Conservation (phyloP, 2,888 invertebrate species). For the Lampropteryx suffumata region DNA sequence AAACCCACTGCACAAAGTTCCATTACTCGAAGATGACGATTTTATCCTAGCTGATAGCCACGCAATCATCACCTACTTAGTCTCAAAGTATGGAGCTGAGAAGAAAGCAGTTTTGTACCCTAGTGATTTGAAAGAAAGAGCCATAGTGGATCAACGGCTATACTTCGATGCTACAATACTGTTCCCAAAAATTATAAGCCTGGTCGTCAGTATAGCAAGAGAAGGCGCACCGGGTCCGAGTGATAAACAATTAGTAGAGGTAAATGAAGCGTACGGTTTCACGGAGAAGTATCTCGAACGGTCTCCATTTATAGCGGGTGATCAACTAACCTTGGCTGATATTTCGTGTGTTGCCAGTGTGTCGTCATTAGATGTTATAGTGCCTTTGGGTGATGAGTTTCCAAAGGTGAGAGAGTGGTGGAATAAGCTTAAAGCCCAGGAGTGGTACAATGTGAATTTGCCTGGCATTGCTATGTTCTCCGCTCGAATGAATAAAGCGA, state of each 20-base stretch:
- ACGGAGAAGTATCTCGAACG: constrained; percentile 50
- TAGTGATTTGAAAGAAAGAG: constrained; percentile 41
- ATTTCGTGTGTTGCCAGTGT: constrained; percentile 45
- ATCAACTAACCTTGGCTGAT: constrained; percentile 51
- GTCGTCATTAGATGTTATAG: constrained; percentile 38
- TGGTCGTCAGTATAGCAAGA: constrained; percentile 23
- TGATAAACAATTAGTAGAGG: constrained; percentile 31
- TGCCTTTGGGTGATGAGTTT: constrained; percentile 44
- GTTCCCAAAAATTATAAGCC: constrained; percentile 33
- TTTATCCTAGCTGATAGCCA: constrained; percentile 51
- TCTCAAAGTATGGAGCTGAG: constrained; percentile 52
- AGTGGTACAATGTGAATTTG: constrained; percentile 47
- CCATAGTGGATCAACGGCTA: constrained; percentile 46
- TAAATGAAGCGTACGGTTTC: constrained; percentile 45
- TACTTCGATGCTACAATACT: constrained; percentile 45
- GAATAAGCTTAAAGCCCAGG: constrained; percentile 35
- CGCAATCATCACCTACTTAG: constrained; percentile 51
- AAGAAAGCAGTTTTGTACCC: constrained; percentile 47
- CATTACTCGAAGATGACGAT: constrained; percentile 53
- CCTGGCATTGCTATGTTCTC: constrained; percentile 38
- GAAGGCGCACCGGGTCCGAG: constrained; percentile 30
- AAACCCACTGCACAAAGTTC: constrained; percentile 50
- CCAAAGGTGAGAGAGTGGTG: constrained; percentile 44
- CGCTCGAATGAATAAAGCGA: constrained; percentile 17
- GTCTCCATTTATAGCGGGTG: constrained; percentile 40